Percentiles rank a stretch among this genome's conserved stretches.
These are phyloP conservation scores for Sussaba pulchella DNA, from an alignment of 2,888 invertebrate species.

Conservation along the genomic window DNA sequence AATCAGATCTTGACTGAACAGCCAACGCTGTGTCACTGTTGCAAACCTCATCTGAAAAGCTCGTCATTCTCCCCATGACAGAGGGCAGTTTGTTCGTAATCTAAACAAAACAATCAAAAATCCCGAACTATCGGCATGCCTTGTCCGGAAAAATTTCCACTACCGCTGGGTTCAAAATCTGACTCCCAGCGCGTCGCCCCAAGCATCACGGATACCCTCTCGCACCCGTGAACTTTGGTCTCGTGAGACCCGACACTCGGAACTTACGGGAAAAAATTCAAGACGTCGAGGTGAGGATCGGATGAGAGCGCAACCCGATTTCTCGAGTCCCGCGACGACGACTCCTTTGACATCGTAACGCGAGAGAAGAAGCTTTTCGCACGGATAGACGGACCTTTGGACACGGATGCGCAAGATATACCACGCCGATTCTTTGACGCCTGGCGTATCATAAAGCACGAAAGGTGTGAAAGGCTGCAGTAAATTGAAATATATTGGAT, in stretches of 20 bases:
- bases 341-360: neutral
- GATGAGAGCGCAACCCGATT: constrained; percentile 15
- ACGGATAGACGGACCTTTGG: constrained; percentile 4
- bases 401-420: neutral
- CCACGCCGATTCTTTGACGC: neutral
- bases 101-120: constrained; percentile 6
- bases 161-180: neutral
- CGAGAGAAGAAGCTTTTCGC: neutral
- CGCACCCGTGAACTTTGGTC: constrained; percentile 16
- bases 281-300: neutral
- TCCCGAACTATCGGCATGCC: neutral
- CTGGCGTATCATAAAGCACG: constrained; percentile 4
- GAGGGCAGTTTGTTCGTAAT: neutral
- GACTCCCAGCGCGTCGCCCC: neutral
- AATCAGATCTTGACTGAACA: neutral
- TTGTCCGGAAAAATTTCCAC: neutral
- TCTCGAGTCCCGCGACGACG: neutral
- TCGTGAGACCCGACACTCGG: neutral
- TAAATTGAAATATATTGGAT: constrained; percentile 61
- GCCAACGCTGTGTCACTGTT: too few species aligned
- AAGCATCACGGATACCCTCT: neutral
- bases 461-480: constrained; percentile 13
- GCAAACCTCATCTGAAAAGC: neutral
- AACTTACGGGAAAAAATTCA: constrained; percentile 8
- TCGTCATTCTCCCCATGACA: constrained; percentile 4